A percentile compares a stretch with the other conserved stretches of the same genome.
Evolutionary conservation across 2,113 vertebrate genomes (phyloP).

Genomic region (Steatornis caripensis): DNA sequence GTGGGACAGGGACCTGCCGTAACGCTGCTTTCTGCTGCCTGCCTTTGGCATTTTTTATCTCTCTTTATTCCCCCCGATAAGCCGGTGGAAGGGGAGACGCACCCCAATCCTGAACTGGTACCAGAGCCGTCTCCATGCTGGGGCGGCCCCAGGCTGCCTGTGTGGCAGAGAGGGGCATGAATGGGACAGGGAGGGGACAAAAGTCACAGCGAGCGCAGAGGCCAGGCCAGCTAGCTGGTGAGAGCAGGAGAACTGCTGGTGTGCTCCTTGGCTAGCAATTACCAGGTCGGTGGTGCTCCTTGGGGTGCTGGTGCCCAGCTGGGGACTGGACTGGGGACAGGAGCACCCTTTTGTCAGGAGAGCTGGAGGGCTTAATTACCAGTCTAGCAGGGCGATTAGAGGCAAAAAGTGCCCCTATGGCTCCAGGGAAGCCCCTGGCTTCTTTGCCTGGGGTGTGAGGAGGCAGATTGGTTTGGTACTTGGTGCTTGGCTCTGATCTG

Average conservation of each 20-base stretch:
- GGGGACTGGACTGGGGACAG: neutral
- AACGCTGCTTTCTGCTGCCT: neutral
- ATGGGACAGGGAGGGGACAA: neutral
- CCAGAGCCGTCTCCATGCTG: neutral
- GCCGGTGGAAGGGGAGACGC: neutral
- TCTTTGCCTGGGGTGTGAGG: neutral
- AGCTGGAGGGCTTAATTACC: neutral
- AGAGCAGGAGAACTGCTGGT: neutral
- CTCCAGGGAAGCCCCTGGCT: neutral
- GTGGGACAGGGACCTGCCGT: neutral
- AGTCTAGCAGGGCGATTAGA: neutral
- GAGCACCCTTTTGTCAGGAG: neutral
- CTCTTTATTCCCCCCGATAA: neutral
- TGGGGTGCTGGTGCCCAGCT: neutral
- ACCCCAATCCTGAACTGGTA: neutral
- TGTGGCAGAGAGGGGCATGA: neutral
- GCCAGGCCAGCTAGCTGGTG: neutral
- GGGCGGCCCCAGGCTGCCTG: neutral
- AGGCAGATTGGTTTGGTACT: neutral
- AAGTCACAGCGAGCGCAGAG: neutral
- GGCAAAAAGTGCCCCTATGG: too few species aligned
- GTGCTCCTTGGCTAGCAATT: neutral
- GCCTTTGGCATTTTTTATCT: neutral
- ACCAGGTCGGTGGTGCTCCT: neutral
- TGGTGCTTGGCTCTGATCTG: neutral